Evolutionary conservation across 2,888 invertebrate genomes (phyloP), one percentile per base, ranked within the genome.

Genomic region (Oscheius onirici): DNA sequence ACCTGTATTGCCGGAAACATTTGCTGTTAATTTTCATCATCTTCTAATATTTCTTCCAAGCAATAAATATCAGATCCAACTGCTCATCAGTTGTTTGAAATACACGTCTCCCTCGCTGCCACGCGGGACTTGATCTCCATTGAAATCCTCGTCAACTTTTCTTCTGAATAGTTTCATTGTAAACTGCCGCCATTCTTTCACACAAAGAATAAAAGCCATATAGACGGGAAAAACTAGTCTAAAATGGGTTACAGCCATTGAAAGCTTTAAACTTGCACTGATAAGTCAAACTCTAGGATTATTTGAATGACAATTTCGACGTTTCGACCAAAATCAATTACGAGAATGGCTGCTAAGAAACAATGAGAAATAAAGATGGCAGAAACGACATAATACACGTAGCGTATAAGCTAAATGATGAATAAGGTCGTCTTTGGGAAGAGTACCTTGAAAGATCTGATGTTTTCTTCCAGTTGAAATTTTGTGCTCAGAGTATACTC

Each of bases 1-100:
- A 77, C 74, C 11, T 84, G 86, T 66, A 57, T 71, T 6, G 69
- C 79, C n/a, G 86, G 86, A 26, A 86, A 86, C 69, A 82, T 86
- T 63, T 86, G 86, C 71, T 85, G 85, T 46, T 46, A 46, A 46
- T 5, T 46, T 17, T 46, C 20, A 15, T 46, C 46, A 46, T 5
- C 46, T 20, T 15, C 20, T 46, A 46, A 46, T 46, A 13, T 46
- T 46, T 20, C 3, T 46, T 46, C 13, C 20, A 46, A 10, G 13
- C 46, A 46, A 3, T 17, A 46, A 17, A 13, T 5, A 20, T 20
- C 20, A 46, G 8, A 46, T 46, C 46, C 46, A 46, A 17, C n/a
- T 20, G 13, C 20, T 15, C 15, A 13, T 20, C 15, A 46, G 46
- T 13, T 46, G 46, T 10, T 46, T 15, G 20, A 46, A 46, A 13